Evolutionary conservation across 2,797 vertebrate genomes (phyloP).

Genomic region (Lagodon rhomboides): DNA sequence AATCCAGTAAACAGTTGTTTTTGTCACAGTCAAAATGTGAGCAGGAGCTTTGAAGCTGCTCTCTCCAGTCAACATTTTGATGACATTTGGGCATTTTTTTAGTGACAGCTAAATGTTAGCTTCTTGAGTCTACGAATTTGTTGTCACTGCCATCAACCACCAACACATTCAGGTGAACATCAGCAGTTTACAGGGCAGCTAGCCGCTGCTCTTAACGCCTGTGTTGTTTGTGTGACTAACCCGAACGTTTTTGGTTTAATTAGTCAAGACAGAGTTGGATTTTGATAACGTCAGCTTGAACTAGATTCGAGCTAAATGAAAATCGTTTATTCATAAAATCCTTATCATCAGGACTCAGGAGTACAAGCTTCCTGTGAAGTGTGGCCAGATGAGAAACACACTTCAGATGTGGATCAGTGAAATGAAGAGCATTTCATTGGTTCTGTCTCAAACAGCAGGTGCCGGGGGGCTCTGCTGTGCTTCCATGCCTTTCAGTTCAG

Average conservation of each 20-base stretch:
- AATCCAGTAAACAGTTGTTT: neutral
- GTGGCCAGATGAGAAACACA: neutral
- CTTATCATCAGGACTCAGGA: neutral
- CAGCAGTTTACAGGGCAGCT: no score
- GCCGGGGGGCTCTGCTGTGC: conserved; percentile 4
- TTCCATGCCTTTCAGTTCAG: conserved; percentile 1
- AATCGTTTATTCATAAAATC: neutral
- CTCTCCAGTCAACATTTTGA: neutral
- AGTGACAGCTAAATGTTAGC: neutral
- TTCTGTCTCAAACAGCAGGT: conserved; percentile 33
- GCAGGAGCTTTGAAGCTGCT: neutral
- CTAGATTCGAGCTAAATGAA: neutral
- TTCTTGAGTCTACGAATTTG: neutral
- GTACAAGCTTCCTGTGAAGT: neutral
- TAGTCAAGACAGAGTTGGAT: neutral
- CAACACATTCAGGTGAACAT: no score
- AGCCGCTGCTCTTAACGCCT: no score
- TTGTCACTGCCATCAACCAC: neutral
- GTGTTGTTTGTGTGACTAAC: neutral
- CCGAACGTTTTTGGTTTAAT: neutral
- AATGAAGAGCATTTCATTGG: neutral
- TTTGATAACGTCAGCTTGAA: neutral
- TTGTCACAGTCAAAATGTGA: neutral
- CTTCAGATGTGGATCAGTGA: neutral
- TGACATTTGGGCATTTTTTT: neutral